These are phyloP conservation scores for Folsomia candida DNA, from an alignment of 2,888 invertebrate genomes.

Conservation along the genomic window DNA sequence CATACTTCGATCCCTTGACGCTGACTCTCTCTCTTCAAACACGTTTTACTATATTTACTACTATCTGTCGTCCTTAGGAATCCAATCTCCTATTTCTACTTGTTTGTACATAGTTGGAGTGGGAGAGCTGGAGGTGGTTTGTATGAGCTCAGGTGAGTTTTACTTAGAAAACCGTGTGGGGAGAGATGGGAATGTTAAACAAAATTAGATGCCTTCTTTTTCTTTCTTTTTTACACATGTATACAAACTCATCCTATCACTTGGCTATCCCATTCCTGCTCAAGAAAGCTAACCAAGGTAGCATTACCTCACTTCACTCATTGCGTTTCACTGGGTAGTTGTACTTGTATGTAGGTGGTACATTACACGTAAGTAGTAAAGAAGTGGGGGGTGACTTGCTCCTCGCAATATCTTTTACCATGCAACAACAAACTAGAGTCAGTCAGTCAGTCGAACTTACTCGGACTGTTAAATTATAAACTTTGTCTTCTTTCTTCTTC, in stretches of 20 bases:
- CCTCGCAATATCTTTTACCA: neutral
- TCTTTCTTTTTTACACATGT: conserved; percentile 22
- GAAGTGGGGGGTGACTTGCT: neutral
- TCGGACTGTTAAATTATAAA: conserved; percentile 13
- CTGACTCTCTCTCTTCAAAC: neutral
- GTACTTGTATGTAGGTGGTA: neutral
- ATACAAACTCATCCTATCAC: conserved; percentile 6
- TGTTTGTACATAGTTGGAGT: neutral
- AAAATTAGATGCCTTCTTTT: conserved; percentile 24
- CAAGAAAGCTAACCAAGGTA: conserved; percentile 1
- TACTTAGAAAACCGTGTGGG: no score
- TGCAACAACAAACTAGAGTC: neutral
- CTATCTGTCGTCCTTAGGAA: neutral
- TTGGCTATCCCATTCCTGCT: conserved; percentile 10
- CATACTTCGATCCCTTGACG: neutral
- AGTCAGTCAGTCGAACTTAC: neutral
- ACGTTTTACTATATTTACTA: neutral
- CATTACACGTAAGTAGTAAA: neutral
- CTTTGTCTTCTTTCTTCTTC: neutral
- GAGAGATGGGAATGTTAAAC: conserved; percentile 15
- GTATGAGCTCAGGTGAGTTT: conserved; percentile 3
- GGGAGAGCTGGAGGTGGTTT: neutral
- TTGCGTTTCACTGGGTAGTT: neutral
- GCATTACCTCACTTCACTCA: neutral
- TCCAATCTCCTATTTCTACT: neutral